Conservation (phyloP, 1,140 invertebrate species). For the Ceratina australensis region DNA sequence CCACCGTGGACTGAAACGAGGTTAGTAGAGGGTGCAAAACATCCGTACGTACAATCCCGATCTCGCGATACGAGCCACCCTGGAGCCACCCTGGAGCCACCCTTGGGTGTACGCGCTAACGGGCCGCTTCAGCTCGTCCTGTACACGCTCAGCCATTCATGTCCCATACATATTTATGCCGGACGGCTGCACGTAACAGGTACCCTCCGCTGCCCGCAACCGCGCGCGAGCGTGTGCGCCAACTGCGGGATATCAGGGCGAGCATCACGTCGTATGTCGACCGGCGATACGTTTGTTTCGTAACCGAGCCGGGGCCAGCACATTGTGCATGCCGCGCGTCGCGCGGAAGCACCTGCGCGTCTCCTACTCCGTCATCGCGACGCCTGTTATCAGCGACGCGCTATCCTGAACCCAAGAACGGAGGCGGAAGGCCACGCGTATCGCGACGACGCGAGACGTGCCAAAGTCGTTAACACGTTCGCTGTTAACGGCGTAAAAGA, state of each 20-base stretch:
- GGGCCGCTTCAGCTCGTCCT: slow-evolving; percentile 58
- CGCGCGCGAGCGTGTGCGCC: not conserved
- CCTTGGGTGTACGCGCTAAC: slow-evolving; percentile 40
- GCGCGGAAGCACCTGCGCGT: slow-evolving; percentile 1
- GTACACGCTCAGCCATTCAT: slow-evolving; percentile 75
- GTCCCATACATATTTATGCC: slow-evolving; percentile 77
- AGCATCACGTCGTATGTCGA: slow-evolving; percentile 57
- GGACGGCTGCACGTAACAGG: slow-evolving; percentile 61
- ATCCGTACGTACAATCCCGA: not conserved
- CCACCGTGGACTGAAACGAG: not conserved
- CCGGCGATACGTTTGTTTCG: slow-evolving; percentile 63
- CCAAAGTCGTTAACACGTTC: slow-evolving; percentile 22
- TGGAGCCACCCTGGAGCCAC: not conserved
- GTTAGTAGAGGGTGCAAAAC: slow-evolving; percentile 12
- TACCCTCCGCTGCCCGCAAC: not conserved
- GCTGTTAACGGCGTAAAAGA: no score
- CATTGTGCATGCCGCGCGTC: slow-evolving; percentile 49
- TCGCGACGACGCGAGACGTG: slow-evolving; percentile 8
- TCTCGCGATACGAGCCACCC: not conserved
- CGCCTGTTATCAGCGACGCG: slow-evolving; percentile 24
- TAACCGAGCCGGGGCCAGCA: slow-evolving; percentile 53
- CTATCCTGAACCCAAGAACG: slow-evolving; percentile 23
- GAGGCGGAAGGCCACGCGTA: not conserved
- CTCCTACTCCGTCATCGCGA: slow-evolving; percentile 4
- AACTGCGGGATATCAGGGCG: slow-evolving; percentile 54